Evolutionary conservation across 2,113 vertebrate genomes (phyloP).

Genomic region (Haemorhous mexicanus): DNA sequence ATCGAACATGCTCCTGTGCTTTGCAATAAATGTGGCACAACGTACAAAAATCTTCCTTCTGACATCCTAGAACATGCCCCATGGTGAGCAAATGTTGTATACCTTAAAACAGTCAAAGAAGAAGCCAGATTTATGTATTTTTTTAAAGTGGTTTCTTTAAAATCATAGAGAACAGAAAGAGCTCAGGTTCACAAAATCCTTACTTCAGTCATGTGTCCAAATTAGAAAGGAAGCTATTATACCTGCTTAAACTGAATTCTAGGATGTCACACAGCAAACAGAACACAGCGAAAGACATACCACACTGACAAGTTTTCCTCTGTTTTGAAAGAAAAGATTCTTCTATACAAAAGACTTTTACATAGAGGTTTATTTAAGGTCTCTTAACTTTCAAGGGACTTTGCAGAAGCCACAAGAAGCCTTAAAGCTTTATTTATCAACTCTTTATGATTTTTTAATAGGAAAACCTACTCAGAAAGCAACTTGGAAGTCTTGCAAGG

Average conservation of each 20-base stretch:
- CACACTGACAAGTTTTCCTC: not conserved
- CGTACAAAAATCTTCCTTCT: not conserved
- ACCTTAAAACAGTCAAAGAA: not conserved
- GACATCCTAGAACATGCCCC: not conserved
- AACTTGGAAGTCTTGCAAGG: not conserved
- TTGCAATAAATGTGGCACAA: not conserved
- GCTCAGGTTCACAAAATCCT: not conserved
- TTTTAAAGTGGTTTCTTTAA: not conserved
- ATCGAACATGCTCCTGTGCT: not conserved
- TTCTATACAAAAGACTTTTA: not conserved
- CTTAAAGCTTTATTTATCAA: not conserved
- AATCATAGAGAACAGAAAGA: not conserved
- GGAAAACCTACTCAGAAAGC: not conserved
- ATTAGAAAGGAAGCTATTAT: not conserved
- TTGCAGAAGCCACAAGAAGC: not conserved
- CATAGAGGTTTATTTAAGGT: not conserved
- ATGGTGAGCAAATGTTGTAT: not conserved
- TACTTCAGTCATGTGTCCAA: not conserved
- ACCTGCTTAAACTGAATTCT: not conserved
- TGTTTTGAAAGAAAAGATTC: not conserved
- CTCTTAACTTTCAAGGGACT: not conserved
- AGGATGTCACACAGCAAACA: not conserved
- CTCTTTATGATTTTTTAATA: not conserved
- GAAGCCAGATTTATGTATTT: not conserved
- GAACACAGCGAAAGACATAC: not conserved